These are phyloP conservation scores for Chelonia mydas DNA, from an alignment of 2,797 vertebrate genomes.

Conservation along the genomic window DNA sequence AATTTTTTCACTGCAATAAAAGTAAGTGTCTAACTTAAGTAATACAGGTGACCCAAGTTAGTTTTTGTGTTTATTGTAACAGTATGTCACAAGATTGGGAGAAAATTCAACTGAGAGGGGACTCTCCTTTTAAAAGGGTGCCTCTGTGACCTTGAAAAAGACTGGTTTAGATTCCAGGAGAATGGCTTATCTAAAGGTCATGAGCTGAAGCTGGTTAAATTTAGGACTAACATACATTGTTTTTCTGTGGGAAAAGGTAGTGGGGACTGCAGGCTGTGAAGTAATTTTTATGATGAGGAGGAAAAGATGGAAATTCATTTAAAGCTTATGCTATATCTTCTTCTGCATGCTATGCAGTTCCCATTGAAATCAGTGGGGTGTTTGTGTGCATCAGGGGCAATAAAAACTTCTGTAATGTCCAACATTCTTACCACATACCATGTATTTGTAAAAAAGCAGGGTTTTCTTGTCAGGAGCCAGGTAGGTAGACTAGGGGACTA, in stretches of 20 bases:
- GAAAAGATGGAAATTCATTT: neutral
- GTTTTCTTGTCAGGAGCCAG: conserved; percentile 2
- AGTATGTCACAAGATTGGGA: neutral
- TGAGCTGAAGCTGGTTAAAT: conserved; percentile 37
- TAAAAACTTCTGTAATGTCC: neutral
- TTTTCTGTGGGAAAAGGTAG: neutral
- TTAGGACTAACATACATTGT: neutral
- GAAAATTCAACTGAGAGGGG: neutral
- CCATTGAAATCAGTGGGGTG: neutral
- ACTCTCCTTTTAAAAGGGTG: neutral
- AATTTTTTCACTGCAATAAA: neutral
- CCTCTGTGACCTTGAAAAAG: conserved; percentile 28
- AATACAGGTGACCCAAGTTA: neutral
- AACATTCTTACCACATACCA: neutral
- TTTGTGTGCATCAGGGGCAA: neutral
- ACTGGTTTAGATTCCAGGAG: neutral
- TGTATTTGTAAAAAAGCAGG: neutral
- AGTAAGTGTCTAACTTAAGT: neutral
- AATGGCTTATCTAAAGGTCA: conserved; percentile 44
- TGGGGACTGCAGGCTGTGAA: neutral
- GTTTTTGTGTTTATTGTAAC: neutral
- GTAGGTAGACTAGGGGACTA: neutral
- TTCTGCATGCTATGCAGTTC: neutral
- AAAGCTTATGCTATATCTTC: neutral
- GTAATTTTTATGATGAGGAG: neutral